Percentiles rank a stretch among this genome's conserved stretches.
These are phyloP conservation scores for Zoanthus sansibaricus DNA, from an alignment of 92 coral and sea anemone genomes.

Conservation along the genomic window DNA sequence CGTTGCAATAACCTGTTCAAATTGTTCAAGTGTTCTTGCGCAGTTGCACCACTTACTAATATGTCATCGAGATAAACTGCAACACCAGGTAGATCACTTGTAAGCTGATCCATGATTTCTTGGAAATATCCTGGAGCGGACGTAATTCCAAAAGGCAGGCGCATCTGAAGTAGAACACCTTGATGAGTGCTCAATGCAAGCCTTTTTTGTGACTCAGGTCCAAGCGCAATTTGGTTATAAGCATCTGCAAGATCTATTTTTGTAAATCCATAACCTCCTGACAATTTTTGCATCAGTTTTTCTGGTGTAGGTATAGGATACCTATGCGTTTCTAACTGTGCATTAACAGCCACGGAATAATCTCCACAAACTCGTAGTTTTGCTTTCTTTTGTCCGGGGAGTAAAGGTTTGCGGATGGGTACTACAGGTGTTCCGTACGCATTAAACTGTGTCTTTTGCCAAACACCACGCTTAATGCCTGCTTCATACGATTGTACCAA, in stretches of 20 bases:
- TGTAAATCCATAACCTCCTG: constrained; percentile 48
- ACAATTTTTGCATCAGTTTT: constrained; percentile 38
- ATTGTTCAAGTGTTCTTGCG: constrained; percentile 19
- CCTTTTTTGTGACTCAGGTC: constrained; percentile 10
- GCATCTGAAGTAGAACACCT: constrained; percentile 12
- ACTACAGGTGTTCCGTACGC: neutral
- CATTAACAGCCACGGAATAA: neutral
- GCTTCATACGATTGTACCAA: neutral
- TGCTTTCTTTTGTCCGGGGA: neutral
- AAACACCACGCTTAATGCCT: neutral
- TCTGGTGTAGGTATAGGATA: constrained; percentile 50
- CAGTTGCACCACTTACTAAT: constrained; percentile 30
- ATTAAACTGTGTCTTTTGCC: neutral
- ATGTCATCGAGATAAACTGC: constrained; percentile 33
- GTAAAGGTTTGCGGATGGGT: neutral
- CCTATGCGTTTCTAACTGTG: constrained; percentile 52
- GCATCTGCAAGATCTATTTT: constrained; percentile 56
- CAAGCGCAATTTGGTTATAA: constrained; percentile 5
- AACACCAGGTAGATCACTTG: constrained; percentile 12
- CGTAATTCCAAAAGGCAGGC: constrained; percentile 3
- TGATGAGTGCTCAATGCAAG: constrained; percentile 11
- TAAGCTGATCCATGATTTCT: constrained; percentile 12
- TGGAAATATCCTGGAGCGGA: constrained; percentile 17
- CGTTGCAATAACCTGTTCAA: constrained; percentile 6
- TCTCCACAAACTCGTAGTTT: neutral